Percentiles rank a stretch among this genome's conserved stretches.
These are phyloP conservation scores for Gnatocerus cornutus DNA, from an alignment of 2,888 invertebrate species.

Conservation along the genomic window DNA sequence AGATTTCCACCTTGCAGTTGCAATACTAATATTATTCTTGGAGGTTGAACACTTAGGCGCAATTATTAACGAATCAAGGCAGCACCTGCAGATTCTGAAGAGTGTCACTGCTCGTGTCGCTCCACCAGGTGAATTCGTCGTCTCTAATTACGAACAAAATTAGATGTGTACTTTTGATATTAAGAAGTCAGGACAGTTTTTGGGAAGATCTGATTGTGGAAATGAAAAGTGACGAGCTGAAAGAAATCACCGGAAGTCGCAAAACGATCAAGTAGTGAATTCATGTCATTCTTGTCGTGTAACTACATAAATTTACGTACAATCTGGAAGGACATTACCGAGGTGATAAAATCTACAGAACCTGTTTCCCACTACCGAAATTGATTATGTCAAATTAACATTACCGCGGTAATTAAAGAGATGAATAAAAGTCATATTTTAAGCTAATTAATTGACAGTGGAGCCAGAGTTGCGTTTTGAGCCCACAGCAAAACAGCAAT, in stretches of 20 bases:
- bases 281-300: constrained; percentile 32
- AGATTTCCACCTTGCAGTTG: constrained; percentile 7
- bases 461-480: constrained; percentile 16
- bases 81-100: constrained; percentile 49
- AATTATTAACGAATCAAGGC: constrained; percentile 51
- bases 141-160: constrained; percentile 24
- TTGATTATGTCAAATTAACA: constrained; percentile 37
- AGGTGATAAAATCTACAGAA: constrained; percentile 34
- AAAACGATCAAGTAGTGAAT: constrained; percentile 15
- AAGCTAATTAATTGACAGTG: constrained; percentile 33
- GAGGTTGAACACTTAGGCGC: constrained; percentile 19
- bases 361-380: constrained; percentile 40
- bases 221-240: background rate
- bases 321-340: constrained; percentile 34
- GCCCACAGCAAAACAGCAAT: background rate
- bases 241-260: constrained; percentile 9
- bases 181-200: background rate
- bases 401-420: constrained; percentile 35
- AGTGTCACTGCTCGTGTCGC: constrained; percentile 47
- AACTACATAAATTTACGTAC: constrained; percentile 30
- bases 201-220: background rate
- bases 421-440: constrained; percentile 29
- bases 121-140: constrained; percentile 45
- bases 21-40: constrained; percentile 34
- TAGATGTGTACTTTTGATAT: constrained; percentile 3